Evolutionary conservation across 2,888 invertebrate species (phyloP), one percentile per base, ranked within the genome.

Genomic region (Notodonta dromedarius): DNA sequence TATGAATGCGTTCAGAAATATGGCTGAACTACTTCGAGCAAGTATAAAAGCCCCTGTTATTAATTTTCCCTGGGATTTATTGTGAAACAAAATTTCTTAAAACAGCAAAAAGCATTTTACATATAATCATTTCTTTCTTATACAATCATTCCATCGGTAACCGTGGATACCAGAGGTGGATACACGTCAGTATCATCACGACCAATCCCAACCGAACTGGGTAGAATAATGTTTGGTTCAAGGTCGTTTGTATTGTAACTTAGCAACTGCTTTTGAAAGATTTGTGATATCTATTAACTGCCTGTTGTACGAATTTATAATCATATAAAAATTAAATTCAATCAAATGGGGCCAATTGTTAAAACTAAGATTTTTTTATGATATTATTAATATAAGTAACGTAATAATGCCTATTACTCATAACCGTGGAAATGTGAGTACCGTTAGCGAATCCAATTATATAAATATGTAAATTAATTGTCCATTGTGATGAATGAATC

Each of bases 381-480:
- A 16, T 69, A 62, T 78, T 78, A 64, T 70, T 82, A 59, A 76
- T 80, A 67, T 70, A 44, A 56, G 1, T n/a, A 57, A 73, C 62
- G 76, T 76, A 77, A 86, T 81, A 83, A 93, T 93, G 93, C 91
- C 93, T 81, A 84, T 91, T 70, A 85, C 90, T 63, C 85, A 88
- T 76, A 91, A 80, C 69, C 91, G 94, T 69, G 94, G 94, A 79
- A 93, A 93, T 83, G 94, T 94, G 80, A 90, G 90, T 89, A 74
- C 44, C 32, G 24, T 44, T 16, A 54, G 14, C 50, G 60, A 58
- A 60, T 35, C 55, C 50, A 57, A 66, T 65, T 61, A 62, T 57
- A 61, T 69, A 65, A 73, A 73, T 72, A 69, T 70, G 64, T 66
- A 68, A 67, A 62, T 68, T 35, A 24, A 42, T 57, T 48, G 7